Percentiles rank a stretch among this genome's conserved stretches.
phyloP scores from a whole-genome alignment of 2,888 invertebrate genomes.

The Temnothorax unifasciatus region DNA sequence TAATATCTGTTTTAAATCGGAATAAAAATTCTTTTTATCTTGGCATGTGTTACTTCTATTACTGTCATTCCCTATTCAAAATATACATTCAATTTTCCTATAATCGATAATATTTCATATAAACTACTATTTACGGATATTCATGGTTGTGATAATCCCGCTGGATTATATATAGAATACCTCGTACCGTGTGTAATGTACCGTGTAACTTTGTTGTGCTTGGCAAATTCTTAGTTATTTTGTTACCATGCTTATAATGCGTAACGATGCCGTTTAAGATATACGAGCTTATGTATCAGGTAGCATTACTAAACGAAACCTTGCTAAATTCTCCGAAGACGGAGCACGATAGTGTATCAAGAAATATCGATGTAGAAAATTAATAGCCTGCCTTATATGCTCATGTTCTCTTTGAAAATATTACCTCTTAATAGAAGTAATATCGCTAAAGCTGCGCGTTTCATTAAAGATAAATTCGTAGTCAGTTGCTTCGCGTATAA shows the following conservation, averaged over 20 bases:
- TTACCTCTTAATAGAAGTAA: neutral
- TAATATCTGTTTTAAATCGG: slow-evolving; percentile 13
- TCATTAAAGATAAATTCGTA: neutral
- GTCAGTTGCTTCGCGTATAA: neutral
- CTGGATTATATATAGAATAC: neutral
- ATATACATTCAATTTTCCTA: slow-evolving; percentile 1
- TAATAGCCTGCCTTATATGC: slow-evolving; percentile 13
- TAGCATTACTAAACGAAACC: slow-evolving; percentile 48
- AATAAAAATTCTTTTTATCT: slow-evolving; percentile 3
- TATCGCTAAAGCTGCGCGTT: neutral
- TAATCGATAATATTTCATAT: slow-evolving; percentile 1
- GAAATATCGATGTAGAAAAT: slow-evolving; percentile 50
- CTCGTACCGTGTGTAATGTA: slow-evolving; percentile 1
- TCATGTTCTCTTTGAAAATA: slow-evolving; percentile 25
- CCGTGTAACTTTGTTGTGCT: slow-evolving; percentile 39
- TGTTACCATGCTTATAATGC: slow-evolving; percentile 48
- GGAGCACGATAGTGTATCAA: slow-evolving; percentile 33
- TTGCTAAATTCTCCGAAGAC: slow-evolving; percentile 56
- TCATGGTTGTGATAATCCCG: neutral
- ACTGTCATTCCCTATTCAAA: neutral
- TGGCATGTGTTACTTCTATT: neutral
- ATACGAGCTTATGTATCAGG: slow-evolving; percentile 59
- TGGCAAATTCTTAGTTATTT: slow-evolving; percentile 48
- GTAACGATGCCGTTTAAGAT: slow-evolving; percentile 62
- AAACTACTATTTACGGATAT: slow-evolving; percentile 18